These are phyloP conservation scores for Drosophila vallismaia DNA, from an alignment of 2,888 invertebrate species.

Conservation along the genomic window DNA sequence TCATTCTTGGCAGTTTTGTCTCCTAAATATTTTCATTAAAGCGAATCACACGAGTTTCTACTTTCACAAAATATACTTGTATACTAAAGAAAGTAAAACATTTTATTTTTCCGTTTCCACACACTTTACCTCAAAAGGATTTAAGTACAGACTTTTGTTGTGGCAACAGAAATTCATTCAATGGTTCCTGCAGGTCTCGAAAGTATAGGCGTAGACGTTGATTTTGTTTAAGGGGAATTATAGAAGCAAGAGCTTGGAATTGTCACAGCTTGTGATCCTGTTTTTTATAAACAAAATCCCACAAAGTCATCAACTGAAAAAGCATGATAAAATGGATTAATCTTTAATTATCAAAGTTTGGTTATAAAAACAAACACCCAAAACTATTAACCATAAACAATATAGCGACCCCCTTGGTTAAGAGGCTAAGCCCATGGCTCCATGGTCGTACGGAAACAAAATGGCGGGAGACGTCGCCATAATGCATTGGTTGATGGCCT, in stretches of 20 bases:
- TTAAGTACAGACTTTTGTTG: conserved; percentile 15
- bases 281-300: neutral
- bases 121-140: conserved; percentile 15
- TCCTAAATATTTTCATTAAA: conserved; percentile 58
- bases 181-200: conserved; percentile 8
- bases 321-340: neutral
- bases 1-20: conserved; percentile 43
- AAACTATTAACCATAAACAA: neutral
- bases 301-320: neutral
- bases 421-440: neutral
- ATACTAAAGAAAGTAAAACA: conserved; percentile 9
- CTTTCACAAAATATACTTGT: conserved; percentile 24
- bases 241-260: neutral
- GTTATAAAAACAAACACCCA: neutral
- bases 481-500: conserved; percentile 39
- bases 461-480: conserved; percentile 13
- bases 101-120: conserved; percentile 24
- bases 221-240: neutral
- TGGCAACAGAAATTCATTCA: conserved; percentile 19
- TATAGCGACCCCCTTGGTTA: conserved; percentile 6
- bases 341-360: neutral
- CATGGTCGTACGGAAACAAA: conserved; percentile 10
- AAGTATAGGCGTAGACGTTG: neutral
- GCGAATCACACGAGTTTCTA: conserved; percentile 35
- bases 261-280: neutral